phyloP scores from a whole-genome alignment of 2,888 invertebrate species.

The Smittia aterrima region DNA sequence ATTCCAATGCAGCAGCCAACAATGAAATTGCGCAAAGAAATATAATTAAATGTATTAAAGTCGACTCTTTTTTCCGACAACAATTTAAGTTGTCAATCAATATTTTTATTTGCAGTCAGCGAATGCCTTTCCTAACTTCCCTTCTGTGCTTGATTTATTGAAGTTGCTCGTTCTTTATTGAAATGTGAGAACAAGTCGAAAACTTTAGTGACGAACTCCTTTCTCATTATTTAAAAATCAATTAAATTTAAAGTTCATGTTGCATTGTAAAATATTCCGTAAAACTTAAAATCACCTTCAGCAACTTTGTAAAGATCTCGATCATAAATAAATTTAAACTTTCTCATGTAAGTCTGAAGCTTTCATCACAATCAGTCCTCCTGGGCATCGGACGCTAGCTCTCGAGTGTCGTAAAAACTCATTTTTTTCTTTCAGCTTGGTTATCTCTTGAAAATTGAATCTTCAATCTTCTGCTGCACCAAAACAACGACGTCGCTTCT shows the following conservation, averaged over 20 bases:
- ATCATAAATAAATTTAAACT: neutral
- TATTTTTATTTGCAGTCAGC: neutral
- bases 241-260: too few species aligned
- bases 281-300: neutral
- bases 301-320: too few species aligned
- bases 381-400: neutral
- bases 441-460: neutral
- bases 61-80: neutral
- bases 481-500: neutral
- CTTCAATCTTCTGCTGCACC: neutral
- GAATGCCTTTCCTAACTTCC: neutral
- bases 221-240: too few species aligned
- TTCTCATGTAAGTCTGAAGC: neutral
- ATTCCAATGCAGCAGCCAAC: conserved; percentile 20
- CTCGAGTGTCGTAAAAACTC: neutral
- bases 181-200: too few species aligned
- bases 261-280: too few species aligned
- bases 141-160: neutral
- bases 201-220: too few species aligned
- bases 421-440: too few species aligned
- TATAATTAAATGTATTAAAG: conserved; percentile 26
- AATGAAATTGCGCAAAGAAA: conserved; percentile 21
- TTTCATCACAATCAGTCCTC: neutral
- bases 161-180: neutral
- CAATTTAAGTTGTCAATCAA: conserved; percentile 38